Base-by-base conservation (phyloP, 2,797 vertebrate species). In the Nannoperca obscura region DNA sequence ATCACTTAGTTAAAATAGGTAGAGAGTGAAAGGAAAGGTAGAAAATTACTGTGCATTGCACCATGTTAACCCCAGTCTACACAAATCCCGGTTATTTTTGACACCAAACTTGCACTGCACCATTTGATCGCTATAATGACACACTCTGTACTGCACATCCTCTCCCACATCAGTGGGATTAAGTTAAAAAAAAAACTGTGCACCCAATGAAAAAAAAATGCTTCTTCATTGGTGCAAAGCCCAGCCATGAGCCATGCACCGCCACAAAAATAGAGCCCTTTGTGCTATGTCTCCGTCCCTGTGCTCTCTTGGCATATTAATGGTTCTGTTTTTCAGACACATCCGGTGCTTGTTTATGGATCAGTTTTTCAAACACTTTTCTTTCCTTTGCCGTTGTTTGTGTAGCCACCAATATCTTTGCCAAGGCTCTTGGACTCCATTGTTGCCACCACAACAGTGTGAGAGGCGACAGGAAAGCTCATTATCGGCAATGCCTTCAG, bases 401-500 rank as follows among this genome's bases (percentile, higher is more conserved):
- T 81, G 55, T 52, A 71, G 74, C 74, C 79, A 71, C 64, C 27
- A 53, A 22, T 73, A 68, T 84, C 76, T 76, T 78, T 86, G 85
- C 89, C 83, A 83, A 76, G 74, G 69, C 70, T 82, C 64, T 82
- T 75, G 84, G 82, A 85, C 83, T 83, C 63, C 55, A 74, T 83
- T 74, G 77, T 87, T 83, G 76, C 73, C 50, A 67, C 59, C 52
- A 83, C 60, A 62, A 74, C 78, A 78, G 81, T 61, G 71, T 70
- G 81, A 84, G 67, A 75, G 78, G 58, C 89, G 76, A 88, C 58
- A 46, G 82, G 65, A 75, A 88, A 84, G 70, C 87, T 90, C 83
- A 82, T 92, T 86, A 90, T 90, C 4, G 38, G 76, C 82, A 80
- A 34, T 44, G 66, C 72, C 73, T 83, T 71, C 55, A 58, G 57